A percentile compares a stretch with the other conserved stretches of the same genome.
These are phyloP conservation scores for Molossus alvarezi DNA, from an alignment of 2,797 vertebrate species.

Conservation along the genomic window DNA sequence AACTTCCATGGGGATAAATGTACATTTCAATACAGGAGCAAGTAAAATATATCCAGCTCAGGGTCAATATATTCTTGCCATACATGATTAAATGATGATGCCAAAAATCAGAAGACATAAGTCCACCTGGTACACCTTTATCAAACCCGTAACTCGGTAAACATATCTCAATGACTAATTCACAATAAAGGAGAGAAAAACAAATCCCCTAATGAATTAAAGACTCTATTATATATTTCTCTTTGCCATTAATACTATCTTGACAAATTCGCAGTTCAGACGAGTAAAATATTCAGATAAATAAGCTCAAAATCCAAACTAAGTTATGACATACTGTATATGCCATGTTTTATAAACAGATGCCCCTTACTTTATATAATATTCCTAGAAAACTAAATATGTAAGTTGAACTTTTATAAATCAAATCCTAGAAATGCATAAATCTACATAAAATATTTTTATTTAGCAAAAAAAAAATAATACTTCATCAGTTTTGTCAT, in stretches of 20 bases:
- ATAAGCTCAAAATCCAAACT: conserved; percentile 54
- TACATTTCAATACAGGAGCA: conserved; percentile 41
- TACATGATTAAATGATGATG: neutral
- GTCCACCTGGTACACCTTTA: conserved; percentile 6
- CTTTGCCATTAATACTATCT: conserved; percentile 28
- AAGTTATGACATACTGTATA: conserved; percentile 40
- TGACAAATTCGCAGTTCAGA: conserved; percentile 51
- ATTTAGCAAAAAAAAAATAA: neutral
- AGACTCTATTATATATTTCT: conserved; percentile 33
- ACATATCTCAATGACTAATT: conserved; percentile 63
- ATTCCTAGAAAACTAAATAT: conserved; percentile 36
- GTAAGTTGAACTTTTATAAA: conserved; percentile 68
- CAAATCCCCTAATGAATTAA: conserved; percentile 60
- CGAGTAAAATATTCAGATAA: conserved; percentile 62
- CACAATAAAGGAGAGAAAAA: conserved; percentile 44
- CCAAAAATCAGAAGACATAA: conserved; percentile 57
- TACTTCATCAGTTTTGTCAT: conserved; percentile 41
- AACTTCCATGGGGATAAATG: neutral
- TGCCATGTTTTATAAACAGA: neutral
- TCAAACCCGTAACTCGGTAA: conserved; percentile 44
- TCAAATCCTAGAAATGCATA: conserved; percentile 53
- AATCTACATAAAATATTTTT: conserved; percentile 19
- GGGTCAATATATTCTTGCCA: neutral
- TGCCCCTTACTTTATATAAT: conserved; percentile 25
- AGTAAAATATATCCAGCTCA: conserved; percentile 45